Evolutionary conservation across 2,888 invertebrate genomes (phyloP).

Genomic region (Conomelus anceps): DNA sequence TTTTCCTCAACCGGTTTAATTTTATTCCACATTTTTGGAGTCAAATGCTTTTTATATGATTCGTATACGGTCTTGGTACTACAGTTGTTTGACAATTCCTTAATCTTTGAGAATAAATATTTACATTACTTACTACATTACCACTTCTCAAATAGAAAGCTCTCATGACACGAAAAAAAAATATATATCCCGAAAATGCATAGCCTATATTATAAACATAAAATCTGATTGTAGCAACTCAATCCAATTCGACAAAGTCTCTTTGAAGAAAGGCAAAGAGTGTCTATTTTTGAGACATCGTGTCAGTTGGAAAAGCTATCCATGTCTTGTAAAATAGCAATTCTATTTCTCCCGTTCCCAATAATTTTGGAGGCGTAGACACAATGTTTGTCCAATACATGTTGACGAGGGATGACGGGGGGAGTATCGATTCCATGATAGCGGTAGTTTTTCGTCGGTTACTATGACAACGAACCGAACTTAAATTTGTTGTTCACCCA

Average conservation of each 20-base stretch:
- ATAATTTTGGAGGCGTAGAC: neutral
- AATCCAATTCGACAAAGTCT: neutral
- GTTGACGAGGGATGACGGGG: neutral
- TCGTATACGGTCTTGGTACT: too few relatives aligned
- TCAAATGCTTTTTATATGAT: too few relatives aligned
- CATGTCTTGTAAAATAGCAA: neutral
- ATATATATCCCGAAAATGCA: neutral
- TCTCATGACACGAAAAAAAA: too few relatives aligned
- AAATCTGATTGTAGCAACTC: neutral
- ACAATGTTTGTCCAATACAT: neutral
- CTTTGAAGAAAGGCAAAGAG: neutral
- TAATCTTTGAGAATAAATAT: too few relatives aligned
- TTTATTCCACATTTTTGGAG: too few relatives aligned
- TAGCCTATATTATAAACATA: too few relatives aligned
- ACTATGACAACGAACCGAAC: neutral
- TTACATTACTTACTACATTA: too few relatives aligned
- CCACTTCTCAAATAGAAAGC: too few relatives aligned
- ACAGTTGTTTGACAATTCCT: too few relatives aligned
- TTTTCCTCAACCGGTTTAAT: too few relatives aligned
- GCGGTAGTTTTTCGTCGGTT: neutral
- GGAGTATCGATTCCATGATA: neutral
- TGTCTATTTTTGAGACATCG: neutral
- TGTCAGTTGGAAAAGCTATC: neutral
- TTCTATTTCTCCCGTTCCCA: neutral
- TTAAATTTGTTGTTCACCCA: neutral